Conservation (phyloP, 2,113 vertebrate genomes). For the Cinclus mexicanus region DNA sequence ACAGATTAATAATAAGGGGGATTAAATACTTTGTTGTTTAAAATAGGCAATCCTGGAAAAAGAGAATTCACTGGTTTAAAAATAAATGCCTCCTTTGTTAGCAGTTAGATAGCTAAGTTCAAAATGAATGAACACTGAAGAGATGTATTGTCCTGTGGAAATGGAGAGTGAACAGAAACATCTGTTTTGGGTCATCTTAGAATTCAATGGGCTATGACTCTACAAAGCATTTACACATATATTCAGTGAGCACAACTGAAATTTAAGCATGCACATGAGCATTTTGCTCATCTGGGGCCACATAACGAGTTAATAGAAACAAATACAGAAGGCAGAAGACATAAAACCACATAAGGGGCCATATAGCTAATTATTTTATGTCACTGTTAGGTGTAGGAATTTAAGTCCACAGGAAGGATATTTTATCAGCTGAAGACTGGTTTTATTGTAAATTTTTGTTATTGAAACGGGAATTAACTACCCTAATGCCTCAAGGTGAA, state of each 20-base stretch:
- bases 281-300: neutral
- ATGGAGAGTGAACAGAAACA: neutral
- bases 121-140: conserved; percentile 4
- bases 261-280: neutral
- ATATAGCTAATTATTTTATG: neutral
- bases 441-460: conserved; percentile 14
- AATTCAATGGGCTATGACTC: neutral
- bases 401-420: neutral
- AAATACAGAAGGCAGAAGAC: neutral
- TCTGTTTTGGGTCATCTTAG: neutral
- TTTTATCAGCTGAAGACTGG: neutral
- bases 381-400: neutral
- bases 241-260: neutral
- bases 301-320: neutral
- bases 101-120: neutral
- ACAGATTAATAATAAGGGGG: neutral
- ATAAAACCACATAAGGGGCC: neutral
- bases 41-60: neutral
- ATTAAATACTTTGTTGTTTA: neutral
- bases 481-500: neutral
- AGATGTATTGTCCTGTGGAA: neutral
- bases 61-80: neutral
- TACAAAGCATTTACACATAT: neutral
- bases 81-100: neutral
- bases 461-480: neutral